Percentiles rank a stretch among this genome's conserved stretches.
Evolutionary conservation across 2,888 invertebrate species (phyloP).

Genomic region (Synergus umbraculus): DNA sequence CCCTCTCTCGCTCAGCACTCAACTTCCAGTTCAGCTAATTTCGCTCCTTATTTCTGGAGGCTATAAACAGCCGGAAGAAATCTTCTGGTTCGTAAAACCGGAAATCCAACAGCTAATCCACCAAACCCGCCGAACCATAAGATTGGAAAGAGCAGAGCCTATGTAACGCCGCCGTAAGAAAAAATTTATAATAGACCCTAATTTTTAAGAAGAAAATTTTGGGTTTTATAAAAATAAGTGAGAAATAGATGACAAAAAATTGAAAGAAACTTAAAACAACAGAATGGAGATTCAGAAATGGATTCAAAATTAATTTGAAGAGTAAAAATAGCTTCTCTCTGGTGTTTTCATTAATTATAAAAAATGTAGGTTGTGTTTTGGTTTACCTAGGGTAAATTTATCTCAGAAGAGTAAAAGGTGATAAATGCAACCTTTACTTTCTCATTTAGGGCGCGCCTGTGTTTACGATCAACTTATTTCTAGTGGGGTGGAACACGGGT

Average conservation of each 20-base stretch:
- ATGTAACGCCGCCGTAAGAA: background rate
- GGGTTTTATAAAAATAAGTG: too few species aligned
- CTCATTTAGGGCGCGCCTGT: background rate
- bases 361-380: background rate
- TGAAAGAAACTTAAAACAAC: too few species aligned
- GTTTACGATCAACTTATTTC: background rate
- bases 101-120: slow-evolving; percentile 26
- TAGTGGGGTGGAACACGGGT: slow-evolving; percentile 4
- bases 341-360: background rate
- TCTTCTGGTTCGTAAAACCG: slow-evolving; percentile 41
- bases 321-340: background rate
- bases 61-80: slow-evolving; percentile 40
- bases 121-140: slow-evolving; percentile 35
- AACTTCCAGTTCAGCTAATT: slow-evolving; percentile 28
- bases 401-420: background rate
- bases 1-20: slow-evolving; percentile 23
- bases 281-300: too few species aligned
- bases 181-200: slow-evolving; percentile 14
- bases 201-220: background rate
- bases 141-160: slow-evolving; percentile 37
- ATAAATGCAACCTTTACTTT: background rate
- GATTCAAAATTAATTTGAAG: background rate
- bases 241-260: too few species aligned
- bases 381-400: background rate
- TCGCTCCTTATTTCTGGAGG: slow-evolving; percentile 41